phyloP scores from a whole-genome alignment of 1,140 invertebrate species.

The Scaptomyza hsui region DNA sequence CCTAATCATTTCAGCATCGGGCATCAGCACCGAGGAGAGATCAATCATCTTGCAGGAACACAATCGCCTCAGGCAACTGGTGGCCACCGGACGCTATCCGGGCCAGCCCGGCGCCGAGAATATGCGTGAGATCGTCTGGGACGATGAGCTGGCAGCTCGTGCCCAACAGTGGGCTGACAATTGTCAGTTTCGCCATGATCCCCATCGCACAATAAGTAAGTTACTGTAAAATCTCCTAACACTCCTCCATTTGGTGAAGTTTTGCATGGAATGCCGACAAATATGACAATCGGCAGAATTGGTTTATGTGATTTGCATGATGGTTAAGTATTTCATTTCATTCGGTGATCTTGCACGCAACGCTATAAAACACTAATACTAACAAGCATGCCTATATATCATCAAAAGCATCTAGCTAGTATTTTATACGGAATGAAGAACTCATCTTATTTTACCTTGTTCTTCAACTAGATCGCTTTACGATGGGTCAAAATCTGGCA shows the following conservation, averaged over 20 bases:
- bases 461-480: constrained; percentile 87
- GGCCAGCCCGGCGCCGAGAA: constrained; percentile 91
- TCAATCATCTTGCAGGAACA: constrained; percentile 91
- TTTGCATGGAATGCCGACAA: constrained; percentile 23
- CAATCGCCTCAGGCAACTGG: constrained; percentile 90
- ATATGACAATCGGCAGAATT: constrained; percentile 43
- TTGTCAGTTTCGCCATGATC: constrained; percentile 91
- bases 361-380: constrained; percentile 76
- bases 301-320: constrained; percentile 51
- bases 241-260: neutral
- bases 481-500: constrained; percentile 93
- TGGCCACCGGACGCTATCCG: constrained; percentile 90
- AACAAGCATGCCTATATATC: constrained; percentile 31
- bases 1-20: constrained; percentile 84
- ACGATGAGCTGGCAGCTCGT: constrained; percentile 91
- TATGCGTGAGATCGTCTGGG: constrained; percentile 94
- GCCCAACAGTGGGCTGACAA: constrained; percentile 93
- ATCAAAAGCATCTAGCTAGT: neutral
- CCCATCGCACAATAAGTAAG: constrained; percentile 87
- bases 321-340: constrained; percentile 33
- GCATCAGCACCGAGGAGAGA: constrained; percentile 89
- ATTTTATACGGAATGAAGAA: neutral
- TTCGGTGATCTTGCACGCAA: constrained; percentile 19
- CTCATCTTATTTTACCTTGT: neutral
- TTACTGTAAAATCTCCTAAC: no score